phyloP scores from a whole-genome alignment of 2,797 vertebrate genomes.

The Amazona finschi region DNA sequence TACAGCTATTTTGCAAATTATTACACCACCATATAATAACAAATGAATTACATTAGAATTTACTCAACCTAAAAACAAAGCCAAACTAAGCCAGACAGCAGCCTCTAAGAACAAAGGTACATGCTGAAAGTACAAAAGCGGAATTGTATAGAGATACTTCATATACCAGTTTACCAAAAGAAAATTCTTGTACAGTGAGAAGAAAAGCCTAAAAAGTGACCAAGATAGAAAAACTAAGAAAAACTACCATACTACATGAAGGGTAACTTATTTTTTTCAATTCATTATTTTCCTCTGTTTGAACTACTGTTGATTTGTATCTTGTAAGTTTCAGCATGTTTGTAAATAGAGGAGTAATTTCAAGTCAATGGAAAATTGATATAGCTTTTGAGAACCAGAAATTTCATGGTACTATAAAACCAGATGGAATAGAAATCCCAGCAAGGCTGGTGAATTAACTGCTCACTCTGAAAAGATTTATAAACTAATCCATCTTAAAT shows the following conservation, averaged over 20 bases:
- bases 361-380: background rate
- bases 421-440: background rate
- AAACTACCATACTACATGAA: background rate
- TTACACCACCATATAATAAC: background rate
- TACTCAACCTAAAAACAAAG: background rate
- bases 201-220: background rate
- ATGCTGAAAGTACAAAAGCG: background rate
- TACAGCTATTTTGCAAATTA: background rate
- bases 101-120: background rate
- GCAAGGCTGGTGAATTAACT: background rate
- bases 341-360: background rate
- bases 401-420: background rate
- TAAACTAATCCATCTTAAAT: conserved; percentile 32
- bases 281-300: background rate
- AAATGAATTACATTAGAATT: background rate
- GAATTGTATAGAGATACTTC: background rate
- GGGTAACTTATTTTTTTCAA: background rate
- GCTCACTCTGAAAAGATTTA: background rate
- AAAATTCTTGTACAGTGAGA: background rate
- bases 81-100: background rate
- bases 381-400: background rate
- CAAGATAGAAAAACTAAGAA: background rate
- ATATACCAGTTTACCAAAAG: background rate
- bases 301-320: background rate
- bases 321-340: background rate